Evolutionary conservation across 2,797 vertebrate species (phyloP), one percentile per base, ranked within the genome.

Genomic region (Gorsachius magnificus): DNA sequence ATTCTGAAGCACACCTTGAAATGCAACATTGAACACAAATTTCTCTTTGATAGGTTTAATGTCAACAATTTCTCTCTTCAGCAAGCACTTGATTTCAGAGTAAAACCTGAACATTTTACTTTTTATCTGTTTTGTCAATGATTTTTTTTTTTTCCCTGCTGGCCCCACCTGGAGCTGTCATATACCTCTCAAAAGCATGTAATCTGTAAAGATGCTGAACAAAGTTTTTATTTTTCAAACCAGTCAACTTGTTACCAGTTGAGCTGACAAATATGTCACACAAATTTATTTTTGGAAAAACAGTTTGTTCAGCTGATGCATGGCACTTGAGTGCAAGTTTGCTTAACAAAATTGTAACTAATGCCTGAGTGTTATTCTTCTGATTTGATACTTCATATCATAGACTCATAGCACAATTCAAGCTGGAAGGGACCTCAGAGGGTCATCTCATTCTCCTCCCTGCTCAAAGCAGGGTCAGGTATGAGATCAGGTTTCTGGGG

Each of bases 1-100:
- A 69, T 88, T 89, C 64, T 75, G 76, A 93, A 95, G 71, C 68
- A 81, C 45, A 93, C 46, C 72, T 92, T 69, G 57, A 94, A 91
- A 88, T 88, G 68, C 63, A 93, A 83, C 51, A 82, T 38, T 70
- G 83, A 93, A 75, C 81, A 95, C 22, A 79, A 93, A 85, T 87
- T 77, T 93, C 53, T 89, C 45, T 85, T 95, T 94, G 90, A 97
- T 76, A 95, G 60, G 65, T 93, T 97, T 97, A 93, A 93, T 89
- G 77, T 89, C 96, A 97, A 96, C 74, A 69, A 77, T 51, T 72
- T 94, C 57, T 81, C 91, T 90, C 38, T 96, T 95, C 83, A 88
- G 66, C 77, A 85, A 81, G 38, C 36, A 83, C 61, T 93, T 87
- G 16, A 21, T 91, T 95, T 89, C 83, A 78, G 51, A 83, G 24